phyloP scores from a whole-genome alignment of 2,888 invertebrate genomes.

The Agrochola litura region DNA sequence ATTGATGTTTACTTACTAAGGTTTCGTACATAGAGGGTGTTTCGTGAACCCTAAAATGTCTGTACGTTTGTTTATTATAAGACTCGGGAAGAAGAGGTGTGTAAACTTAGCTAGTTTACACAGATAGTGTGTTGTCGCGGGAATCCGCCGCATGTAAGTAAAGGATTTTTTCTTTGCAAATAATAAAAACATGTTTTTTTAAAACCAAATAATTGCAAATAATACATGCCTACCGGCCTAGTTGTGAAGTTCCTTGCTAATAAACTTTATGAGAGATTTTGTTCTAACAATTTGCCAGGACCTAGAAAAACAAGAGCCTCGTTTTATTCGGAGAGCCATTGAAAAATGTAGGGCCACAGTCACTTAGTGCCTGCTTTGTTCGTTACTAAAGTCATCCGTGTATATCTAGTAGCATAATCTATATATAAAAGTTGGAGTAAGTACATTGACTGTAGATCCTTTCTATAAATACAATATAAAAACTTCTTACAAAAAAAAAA shows the following conservation, averaged over 20 bases:
- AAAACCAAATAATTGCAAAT: neutral
- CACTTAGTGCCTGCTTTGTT: neutral
- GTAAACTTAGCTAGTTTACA: neutral
- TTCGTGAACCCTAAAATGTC: neutral
- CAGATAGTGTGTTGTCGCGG: neutral
- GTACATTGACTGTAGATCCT: neutral
- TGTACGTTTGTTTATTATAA: neutral
- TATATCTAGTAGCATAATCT: neutral
- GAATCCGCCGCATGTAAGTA: too few species aligned
- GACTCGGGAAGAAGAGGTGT: too few species aligned
- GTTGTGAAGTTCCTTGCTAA: slow-evolving; percentile 22
- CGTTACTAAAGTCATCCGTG: neutral
- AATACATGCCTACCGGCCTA: neutral
- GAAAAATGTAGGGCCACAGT: slow-evolving; percentile 25
- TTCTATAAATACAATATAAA: slow-evolving; percentile 1
- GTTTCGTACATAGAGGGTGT: neutral
- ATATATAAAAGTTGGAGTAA: neutral
- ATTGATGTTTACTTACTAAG: slow-evolving; percentile 31
- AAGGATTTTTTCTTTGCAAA: neutral
- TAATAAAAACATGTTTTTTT: neutral
- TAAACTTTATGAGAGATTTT: slow-evolving; percentile 36
- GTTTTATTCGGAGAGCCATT: slow-evolving; percentile 36
- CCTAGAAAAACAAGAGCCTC: slow-evolving; percentile 26
- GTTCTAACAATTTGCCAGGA: slow-evolving; percentile 31
- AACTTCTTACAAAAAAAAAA: too few species aligned